A percentile compares a stretch with the other conserved stretches of the same genome.
These are phyloP conservation scores for Pipra filicauda DNA, from an alignment of 2,113 vertebrate species.

Conservation along the genomic window DNA sequence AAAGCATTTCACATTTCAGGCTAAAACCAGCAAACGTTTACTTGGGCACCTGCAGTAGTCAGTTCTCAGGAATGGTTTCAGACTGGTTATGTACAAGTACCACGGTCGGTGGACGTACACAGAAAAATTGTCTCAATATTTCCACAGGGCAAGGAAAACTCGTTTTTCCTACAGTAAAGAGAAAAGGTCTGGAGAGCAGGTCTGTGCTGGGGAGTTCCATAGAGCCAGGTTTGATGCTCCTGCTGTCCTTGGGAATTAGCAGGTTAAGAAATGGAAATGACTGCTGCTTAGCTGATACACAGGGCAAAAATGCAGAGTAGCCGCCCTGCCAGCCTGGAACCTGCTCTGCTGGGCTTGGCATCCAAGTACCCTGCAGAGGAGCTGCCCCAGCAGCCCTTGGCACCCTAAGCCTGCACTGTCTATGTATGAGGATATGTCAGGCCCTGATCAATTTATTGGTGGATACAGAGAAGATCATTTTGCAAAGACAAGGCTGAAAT, in stretches of 20 bases:
- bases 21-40: not conserved
- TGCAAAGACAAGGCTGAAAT: not conserved
- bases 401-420: not conserved
- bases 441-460: not conserved
- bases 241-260: not conserved
- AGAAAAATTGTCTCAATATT: not conserved
- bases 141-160: not conserved
- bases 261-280: not conserved
- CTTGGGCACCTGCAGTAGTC: not conserved
- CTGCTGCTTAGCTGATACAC: not conserved
- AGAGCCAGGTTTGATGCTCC: not conserved
- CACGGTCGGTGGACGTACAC: rapidly evolving
- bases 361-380: rapidly evolving
- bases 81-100: not conserved
- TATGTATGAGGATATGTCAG: no score
- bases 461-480: not conserved
- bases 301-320: not conserved
- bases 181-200: not conserved
- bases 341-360: not conserved
- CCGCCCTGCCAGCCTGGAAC: not conserved
- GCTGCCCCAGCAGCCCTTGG: not conserved
- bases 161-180: not conserved
- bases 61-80: not conserved
- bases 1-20: not conserved
- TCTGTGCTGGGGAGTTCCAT: not conserved